phyloP scores from a whole-genome alignment of 2,888 invertebrate genomes.

The Lepidocyrtoides sp. region DNA sequence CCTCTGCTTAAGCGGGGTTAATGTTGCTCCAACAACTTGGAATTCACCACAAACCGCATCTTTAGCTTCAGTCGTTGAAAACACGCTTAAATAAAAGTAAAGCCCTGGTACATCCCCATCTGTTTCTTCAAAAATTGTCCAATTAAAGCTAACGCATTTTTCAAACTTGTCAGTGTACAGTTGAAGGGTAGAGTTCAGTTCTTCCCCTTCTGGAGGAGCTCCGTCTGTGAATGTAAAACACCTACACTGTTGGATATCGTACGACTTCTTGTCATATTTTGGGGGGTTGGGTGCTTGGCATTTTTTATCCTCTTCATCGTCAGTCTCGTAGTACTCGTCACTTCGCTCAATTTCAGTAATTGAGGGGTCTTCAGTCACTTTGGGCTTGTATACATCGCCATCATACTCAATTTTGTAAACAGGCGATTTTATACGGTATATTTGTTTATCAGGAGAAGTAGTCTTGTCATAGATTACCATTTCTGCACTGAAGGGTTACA shows the following conservation, averaged over 20 bases:
- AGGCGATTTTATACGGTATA: not conserved
- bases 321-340: not conserved
- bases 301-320: not conserved
- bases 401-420: constrained; percentile 2
- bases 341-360: not conserved
- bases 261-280: not conserved
- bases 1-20: not conserved
- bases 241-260: not conserved
- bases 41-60: not conserved
- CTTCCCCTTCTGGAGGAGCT: not conserved
- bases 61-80: not conserved
- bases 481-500: not conserved
- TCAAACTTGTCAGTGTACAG: not conserved
- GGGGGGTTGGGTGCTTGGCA: not conserved
- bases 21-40: not conserved
- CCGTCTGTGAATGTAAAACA: not conserved
- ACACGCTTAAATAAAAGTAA: not conserved
- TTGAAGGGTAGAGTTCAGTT: not conserved
- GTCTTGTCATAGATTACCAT: not conserved
- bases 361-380: not conserved
- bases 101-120: not conserved
- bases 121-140: not conserved
- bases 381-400: no score
- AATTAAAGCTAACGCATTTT: no score
- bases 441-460: not conserved